Conservation (phyloP, 2,113 vertebrate species). For the Sakesphorus luctuosus region DNA sequence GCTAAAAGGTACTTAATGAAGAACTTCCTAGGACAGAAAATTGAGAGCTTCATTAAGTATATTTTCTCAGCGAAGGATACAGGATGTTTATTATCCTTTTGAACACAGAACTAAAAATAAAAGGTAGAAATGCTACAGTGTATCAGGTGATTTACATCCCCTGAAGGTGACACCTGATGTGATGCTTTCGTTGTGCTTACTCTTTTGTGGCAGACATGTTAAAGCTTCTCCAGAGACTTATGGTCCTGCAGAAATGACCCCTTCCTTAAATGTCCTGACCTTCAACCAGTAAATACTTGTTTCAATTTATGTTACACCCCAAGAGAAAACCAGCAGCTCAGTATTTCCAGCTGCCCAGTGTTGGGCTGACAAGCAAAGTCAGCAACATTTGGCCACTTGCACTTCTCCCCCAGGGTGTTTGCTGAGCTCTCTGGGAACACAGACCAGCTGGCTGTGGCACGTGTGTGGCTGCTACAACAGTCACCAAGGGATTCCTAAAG, state of each 20-base stretch:
- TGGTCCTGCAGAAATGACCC: rapidly evolving
- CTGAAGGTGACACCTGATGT: rapidly evolving
- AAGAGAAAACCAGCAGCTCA: neutral
- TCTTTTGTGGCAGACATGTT: neutral
- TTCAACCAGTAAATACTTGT: neutral
- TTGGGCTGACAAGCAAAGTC: neutral
- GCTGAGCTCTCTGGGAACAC: neutral
- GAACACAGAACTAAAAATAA: neutral
- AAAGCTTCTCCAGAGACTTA: neutral
- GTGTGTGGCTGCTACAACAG: neutral
- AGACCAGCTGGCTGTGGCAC: neutral
- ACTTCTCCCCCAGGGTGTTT: neutral
- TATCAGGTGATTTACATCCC: neutral
- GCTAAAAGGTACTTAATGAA: neutral
- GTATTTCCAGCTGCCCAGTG: neutral
- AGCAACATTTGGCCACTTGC: neutral
- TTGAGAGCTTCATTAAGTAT: neutral
- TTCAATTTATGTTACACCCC: neutral
- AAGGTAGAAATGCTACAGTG: neutral
- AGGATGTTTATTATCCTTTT: neutral
- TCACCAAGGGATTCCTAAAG: neutral
- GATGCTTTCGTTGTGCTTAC: neutral
- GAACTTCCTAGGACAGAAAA: neutral
- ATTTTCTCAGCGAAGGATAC: neutral
- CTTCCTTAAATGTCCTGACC: neutral